These are phyloP conservation scores for Sycophaga agraensis DNA, from an alignment of 1,140 invertebrate species.

Conservation along the genomic window DNA sequence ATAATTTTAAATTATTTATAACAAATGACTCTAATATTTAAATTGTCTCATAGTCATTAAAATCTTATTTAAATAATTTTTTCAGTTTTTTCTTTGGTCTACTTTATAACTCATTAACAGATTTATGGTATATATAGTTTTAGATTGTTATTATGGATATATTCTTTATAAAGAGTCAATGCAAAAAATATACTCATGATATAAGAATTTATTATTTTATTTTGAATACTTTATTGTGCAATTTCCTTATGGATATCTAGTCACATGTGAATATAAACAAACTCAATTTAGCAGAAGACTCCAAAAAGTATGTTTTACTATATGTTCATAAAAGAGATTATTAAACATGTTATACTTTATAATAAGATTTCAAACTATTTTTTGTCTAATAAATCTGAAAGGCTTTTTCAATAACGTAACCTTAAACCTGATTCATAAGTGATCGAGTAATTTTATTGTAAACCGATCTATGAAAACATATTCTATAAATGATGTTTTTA, in stretches of 20 bases:
- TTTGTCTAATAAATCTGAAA: not conserved
- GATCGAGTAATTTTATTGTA: not conserved
- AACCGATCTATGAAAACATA: not conserved
- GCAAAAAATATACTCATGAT: not conserved
- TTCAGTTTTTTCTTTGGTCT: not conserved
- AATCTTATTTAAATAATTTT: not conserved
- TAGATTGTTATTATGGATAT: not conserved
- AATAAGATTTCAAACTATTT: slow-evolving; percentile 7
- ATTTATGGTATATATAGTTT: not conserved
- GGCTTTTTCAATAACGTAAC: slow-evolving; percentile 21
- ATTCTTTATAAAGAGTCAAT: not conserved
- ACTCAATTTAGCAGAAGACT: not conserved
- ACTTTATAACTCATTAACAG: not conserved
- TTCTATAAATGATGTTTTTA: not conserved
- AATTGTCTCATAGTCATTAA: not conserved
- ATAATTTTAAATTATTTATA: not conserved
- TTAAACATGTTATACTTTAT: too few species aligned
- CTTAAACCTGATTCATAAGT: not conserved
- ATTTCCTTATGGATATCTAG: not conserved
- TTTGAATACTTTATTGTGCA: not conserved
- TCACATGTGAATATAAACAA: slow-evolving; percentile 6
- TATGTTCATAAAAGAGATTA: not conserved
- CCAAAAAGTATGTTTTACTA: not conserved
- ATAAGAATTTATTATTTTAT: not conserved
- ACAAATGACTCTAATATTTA: not conserved